Evolutionary conservation across 2,888 invertebrate species (phyloP).

Genomic region (Boloria euphrosyne): DNA sequence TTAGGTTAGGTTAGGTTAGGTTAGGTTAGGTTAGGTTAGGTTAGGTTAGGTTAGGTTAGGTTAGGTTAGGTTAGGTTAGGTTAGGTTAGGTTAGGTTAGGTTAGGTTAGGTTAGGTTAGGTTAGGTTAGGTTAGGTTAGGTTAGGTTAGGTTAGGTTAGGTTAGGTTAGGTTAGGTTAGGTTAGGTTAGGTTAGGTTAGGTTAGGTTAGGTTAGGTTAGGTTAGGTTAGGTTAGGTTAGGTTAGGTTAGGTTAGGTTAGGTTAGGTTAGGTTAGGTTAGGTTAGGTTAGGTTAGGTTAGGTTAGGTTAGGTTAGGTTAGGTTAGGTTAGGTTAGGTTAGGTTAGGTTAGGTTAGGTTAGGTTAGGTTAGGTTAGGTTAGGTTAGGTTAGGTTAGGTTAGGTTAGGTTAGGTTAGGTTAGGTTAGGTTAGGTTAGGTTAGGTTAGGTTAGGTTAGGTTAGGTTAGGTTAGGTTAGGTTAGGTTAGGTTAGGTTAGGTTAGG

Average conservation of each 20-base stretch:
- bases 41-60: conserved; percentile 45
- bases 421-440: conserved; percentile 40
- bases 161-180: conserved; percentile 25
- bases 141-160: conserved; percentile 40
- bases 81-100: conserved; percentile 45
- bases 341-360: conserved; percentile 17
- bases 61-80: conserved; percentile 42
- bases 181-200: conserved; percentile 21
- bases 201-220: conserved; percentile 28
- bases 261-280: conserved; percentile 34
- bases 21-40: conserved; percentile 45
- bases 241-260: conserved; percentile 14
- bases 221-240: conserved; percentile 14
- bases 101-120: conserved; percentile 43
- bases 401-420: conserved; percentile 35
- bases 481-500: conserved; percentile 41
- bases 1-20: conserved; percentile 44
- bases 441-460: conserved; percentile 41
- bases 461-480: conserved; percentile 41
- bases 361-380: conserved; percentile 37
- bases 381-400: conserved; percentile 38
- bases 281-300: conserved; percentile 13
- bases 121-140: conserved; percentile 39
- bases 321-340: conserved; percentile 20
- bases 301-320: conserved; percentile 14